A percentile compares a stretch with the other conserved stretches of the same genome.
Evolutionary conservation across 2,113 vertebrate genomes (phyloP).

Genomic region (Camarhynchus parvulus): DNA sequence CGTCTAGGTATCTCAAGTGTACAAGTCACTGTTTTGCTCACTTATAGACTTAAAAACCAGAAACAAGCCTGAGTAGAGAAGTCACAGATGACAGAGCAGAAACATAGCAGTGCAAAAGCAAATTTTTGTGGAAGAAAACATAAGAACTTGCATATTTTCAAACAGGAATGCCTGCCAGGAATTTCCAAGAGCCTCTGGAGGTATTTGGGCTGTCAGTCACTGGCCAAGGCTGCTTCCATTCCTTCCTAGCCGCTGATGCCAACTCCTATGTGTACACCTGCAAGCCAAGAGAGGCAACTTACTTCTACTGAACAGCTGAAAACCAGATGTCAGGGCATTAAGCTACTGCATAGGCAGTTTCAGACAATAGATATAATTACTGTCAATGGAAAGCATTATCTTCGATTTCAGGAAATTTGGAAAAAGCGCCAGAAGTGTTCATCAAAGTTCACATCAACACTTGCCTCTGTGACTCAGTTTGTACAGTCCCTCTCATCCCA

Average conservation of each 20-base stretch:
- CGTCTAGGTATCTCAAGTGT: not conserved
- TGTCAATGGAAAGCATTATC: not conserved
- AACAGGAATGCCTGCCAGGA: constrained; percentile 83
- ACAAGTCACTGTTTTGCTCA: not conserved
- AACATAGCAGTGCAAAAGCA: constrained; percentile 83
- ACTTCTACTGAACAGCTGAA: not conserved
- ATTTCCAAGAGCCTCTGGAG: constrained; percentile 82
- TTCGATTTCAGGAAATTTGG: not conserved
- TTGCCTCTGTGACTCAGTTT: not conserved
- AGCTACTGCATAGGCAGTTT: not conserved
- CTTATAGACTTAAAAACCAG: not conserved
- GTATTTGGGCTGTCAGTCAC: constrained; percentile 82
- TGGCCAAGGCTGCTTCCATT: constrained; percentile 81
- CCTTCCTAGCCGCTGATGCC: constrained; percentile 85
- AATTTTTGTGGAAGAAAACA: constrained; percentile 87
- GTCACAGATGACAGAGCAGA: constrained; percentile 87
- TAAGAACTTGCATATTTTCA: constrained; percentile 85
- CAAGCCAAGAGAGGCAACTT: not conserved
- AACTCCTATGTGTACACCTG: constrained; percentile 82
- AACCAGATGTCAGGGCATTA: not conserved
- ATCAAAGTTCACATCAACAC: not conserved
- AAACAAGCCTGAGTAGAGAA: constrained; percentile 83
- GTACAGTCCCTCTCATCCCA: not conserved
- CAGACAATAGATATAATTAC: not conserved
- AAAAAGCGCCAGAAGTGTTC: not conserved